Evolutionary conservation across 1,140 invertebrate species (phyloP).

Genomic region (Ridgeia piscesae): DNA sequence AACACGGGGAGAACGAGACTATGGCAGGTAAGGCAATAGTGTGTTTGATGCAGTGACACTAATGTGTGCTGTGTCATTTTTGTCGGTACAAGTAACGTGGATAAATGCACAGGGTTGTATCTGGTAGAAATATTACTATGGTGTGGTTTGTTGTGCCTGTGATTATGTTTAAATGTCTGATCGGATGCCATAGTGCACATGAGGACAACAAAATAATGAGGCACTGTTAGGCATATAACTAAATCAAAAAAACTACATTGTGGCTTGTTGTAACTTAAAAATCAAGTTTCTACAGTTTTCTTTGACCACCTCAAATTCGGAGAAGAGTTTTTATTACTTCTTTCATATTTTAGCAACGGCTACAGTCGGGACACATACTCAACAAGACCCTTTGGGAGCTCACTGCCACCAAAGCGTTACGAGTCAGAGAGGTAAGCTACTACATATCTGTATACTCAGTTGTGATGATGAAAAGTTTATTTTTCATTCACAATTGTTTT

Average conservation of each 20-base stretch:
- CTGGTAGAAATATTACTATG: not conserved
- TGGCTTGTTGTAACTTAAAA: no score
- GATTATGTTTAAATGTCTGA: not conserved
- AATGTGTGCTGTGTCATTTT: not conserved
- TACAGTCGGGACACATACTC: not conserved
- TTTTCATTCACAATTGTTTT: no score
- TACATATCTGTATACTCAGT: not conserved
- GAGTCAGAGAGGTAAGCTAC: not conserved
- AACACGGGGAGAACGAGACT: not conserved
- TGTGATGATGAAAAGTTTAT: no score
- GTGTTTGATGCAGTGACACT: not conserved
- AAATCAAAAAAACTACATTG: not conserved
- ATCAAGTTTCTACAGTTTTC: no score
- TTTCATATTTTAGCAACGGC: not conserved
- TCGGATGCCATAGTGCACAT: not conserved
- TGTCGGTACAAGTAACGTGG: not conserved
- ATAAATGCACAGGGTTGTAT: not conserved
- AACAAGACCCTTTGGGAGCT: not conserved
- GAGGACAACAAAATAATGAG: not conserved
- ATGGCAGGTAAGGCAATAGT: not conserved
- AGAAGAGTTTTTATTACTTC: no score
- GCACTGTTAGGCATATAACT: not conserved
- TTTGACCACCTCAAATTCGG: no score
- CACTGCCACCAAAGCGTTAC: not conserved
- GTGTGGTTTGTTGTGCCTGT: not conserved